Percentiles rank a stretch among this genome's conserved stretches.
Evolutionary conservation across 1,140 invertebrate genomes (phyloP).

Genomic region (Ips nitidus): DNA sequence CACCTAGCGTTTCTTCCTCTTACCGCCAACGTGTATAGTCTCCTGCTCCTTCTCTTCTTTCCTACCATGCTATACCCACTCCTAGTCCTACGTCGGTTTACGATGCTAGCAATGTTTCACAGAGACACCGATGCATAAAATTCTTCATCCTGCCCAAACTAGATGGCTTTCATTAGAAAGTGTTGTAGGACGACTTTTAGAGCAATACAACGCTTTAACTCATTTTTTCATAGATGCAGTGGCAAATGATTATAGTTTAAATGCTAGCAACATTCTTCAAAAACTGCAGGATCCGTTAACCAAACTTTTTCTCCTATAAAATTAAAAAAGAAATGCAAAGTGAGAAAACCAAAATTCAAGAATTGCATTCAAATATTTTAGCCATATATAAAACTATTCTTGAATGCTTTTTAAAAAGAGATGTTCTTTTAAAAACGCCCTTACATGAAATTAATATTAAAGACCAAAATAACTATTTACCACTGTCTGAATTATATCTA

Average conservation of each 20-base stretch:
- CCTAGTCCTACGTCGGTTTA: no score
- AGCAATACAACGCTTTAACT: slow-evolving; percentile 13
- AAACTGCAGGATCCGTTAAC: slow-evolving; percentile 6
- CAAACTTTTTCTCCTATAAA: neutral
- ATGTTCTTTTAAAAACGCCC: neutral
- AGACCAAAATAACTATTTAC: neutral
- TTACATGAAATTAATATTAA: slow-evolving; percentile 1
- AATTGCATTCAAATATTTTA: neutral
- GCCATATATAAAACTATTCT: neutral
- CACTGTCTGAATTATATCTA: neutral
- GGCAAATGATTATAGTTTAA: neutral
- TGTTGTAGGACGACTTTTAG: slow-evolving; percentile 9
- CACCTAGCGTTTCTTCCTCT: no score
- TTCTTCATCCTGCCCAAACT: slow-evolving; percentile 20
- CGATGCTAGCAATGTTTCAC: no score
- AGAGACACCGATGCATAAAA: no score
- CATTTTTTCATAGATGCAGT: slow-evolving; percentile 8
- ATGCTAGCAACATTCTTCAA: slow-evolving; percentile 1
- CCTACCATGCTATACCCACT: no score
- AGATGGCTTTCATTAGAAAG: slow-evolving; percentile 19
- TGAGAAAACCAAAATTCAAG: slow-evolving; percentile 3
- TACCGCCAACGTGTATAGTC: no score
- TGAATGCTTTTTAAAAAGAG: slow-evolving; percentile 7
- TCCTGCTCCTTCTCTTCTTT: no score
- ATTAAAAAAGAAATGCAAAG: slow-evolving; percentile 7